A percentile compares a stretch with the other conserved stretches of the same genome.
These are phyloP conservation scores for Drosophila recens DNA, from an alignment of 2,888 invertebrate species.

Conservation along the genomic window DNA sequence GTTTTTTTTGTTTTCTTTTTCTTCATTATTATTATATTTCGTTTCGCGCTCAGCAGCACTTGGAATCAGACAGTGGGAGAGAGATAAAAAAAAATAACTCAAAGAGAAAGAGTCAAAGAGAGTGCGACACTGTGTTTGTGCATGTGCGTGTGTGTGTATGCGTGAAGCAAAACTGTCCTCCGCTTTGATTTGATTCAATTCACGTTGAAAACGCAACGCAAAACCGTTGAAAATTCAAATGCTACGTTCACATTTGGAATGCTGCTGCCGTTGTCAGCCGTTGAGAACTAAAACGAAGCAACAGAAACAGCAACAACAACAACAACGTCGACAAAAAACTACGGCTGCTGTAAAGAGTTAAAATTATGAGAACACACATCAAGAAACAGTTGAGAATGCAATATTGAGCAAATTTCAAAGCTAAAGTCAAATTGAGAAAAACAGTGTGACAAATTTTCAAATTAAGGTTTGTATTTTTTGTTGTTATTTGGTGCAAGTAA, in stretches of 20 bases:
- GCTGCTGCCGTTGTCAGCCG: conserved; percentile 69
- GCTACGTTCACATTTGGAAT: conserved; percentile 69
- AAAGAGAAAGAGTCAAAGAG: conserved; percentile 15
- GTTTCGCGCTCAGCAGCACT: conserved; percentile 35
- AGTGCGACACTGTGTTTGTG: conserved; percentile 4
- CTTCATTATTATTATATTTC: conserved; percentile 9
- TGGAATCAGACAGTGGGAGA: conserved; percentile 15
- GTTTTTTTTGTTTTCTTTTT: conserved; percentile 53
- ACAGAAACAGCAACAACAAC: conserved; percentile 25
- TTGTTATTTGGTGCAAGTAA: not conserved
- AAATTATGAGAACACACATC: conserved; percentile 30
- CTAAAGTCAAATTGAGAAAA: conserved; percentile 3
- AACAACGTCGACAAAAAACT: conserved; percentile 51
- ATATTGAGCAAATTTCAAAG: conserved; percentile 2
- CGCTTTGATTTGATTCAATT: conserved; percentile 38
- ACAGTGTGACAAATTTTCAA: conserved; percentile 2
- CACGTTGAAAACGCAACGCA: conserved; percentile 62
- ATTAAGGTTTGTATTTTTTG: conserved; percentile 56
- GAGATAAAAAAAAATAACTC: not conserved
- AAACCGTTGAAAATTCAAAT: conserved; percentile 75
- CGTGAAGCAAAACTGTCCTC: conserved; percentile 39
- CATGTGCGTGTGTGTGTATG: conserved; percentile 17
- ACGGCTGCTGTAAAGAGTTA: conserved; percentile 54
- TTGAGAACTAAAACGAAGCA: conserved; percentile 66
- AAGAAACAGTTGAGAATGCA: conserved; percentile 38